Conservation (phyloP, 2,888 invertebrate genomes). For the Ormyrus thymus region DNA sequence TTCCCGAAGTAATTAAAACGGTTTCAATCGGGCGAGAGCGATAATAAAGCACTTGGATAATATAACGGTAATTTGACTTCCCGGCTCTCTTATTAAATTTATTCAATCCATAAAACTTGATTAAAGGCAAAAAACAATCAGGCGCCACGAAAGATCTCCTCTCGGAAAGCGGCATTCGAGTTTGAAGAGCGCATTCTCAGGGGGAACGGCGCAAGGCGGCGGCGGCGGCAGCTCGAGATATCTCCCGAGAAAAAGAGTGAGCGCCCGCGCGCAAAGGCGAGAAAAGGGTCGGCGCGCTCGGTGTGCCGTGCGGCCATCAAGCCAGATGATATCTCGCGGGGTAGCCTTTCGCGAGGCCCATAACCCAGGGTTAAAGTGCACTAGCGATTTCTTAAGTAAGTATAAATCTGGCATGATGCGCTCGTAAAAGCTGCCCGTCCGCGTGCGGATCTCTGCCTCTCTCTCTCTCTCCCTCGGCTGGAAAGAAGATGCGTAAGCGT, state of each 20-base stretch:
- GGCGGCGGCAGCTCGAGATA: not conserved
- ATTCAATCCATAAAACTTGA: too few species aligned
- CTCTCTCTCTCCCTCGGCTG: not conserved
- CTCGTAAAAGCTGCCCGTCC: constrained; percentile 68
- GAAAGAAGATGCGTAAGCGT: constrained; percentile 19
- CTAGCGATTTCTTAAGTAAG: constrained; percentile 70
- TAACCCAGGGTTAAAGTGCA: constrained; percentile 58
- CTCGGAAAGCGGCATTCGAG: constrained; percentile 22
- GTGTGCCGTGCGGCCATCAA: constrained; percentile 34
- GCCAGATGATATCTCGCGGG: constrained; percentile 57
- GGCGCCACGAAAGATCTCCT: constrained; percentile 31
- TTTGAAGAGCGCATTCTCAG: constrained; percentile 22
- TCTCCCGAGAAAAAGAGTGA: not conserved
- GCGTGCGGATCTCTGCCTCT: constrained; percentile 22
- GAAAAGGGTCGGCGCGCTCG: constrained; percentile 41
- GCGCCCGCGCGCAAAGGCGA: constrained; percentile 42
- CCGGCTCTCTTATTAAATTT: too few species aligned
- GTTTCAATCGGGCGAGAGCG: too few species aligned
- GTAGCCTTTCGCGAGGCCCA: constrained; percentile 53
- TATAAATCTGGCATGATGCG: constrained; percentile 73
- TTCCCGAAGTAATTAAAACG: too few species aligned
- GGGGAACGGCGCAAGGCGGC: not conserved
- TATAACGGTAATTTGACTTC: too few species aligned
- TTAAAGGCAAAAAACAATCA: constrained; percentile 20
- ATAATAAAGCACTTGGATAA: too few species aligned